These are phyloP conservation scores for Lepilemur septentrionalis DNA, from an alignment of 2,797 vertebrate species.

Conservation along the genomic window DNA sequence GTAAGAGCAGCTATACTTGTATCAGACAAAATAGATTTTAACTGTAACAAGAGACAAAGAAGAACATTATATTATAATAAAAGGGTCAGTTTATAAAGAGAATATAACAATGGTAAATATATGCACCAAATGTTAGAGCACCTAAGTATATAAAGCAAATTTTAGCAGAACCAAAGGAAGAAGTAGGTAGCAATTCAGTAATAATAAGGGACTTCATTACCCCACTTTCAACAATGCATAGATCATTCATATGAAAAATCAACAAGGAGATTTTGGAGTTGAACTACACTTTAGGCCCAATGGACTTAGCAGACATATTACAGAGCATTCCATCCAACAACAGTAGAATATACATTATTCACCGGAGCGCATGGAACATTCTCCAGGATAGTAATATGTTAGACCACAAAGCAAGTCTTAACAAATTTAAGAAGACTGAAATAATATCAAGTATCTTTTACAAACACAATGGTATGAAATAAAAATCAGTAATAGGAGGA, in stretches of 20 bases:
- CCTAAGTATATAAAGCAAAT: neutral
- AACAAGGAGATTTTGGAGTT: neutral
- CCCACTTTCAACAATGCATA: neutral
- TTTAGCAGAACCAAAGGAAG: neutral
- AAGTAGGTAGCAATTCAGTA: neutral
- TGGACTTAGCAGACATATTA: neutral
- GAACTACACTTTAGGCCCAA: neutral
- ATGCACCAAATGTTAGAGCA: neutral
- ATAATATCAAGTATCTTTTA: neutral
- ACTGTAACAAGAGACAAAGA: neutral
- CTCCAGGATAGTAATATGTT: neutral
- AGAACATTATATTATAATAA: neutral
- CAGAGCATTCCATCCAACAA: neutral
- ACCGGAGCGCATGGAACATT: neutral
- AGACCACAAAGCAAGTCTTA: neutral
- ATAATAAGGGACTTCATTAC: neutral
- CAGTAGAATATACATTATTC: neutral
- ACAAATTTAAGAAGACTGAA: neutral
- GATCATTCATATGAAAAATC: neutral
- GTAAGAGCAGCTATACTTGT: neutral
- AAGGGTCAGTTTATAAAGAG: neutral
- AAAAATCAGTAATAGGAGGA: neutral
- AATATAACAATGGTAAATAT: neutral
- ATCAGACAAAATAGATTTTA: neutral
- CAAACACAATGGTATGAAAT: neutral